A percentile compares a stretch with the other conserved stretches of the same genome.
These are phyloP conservation scores for Anseranas semipalmata DNA, from an alignment of 2,113 vertebrate species.

Conservation along the genomic window DNA sequence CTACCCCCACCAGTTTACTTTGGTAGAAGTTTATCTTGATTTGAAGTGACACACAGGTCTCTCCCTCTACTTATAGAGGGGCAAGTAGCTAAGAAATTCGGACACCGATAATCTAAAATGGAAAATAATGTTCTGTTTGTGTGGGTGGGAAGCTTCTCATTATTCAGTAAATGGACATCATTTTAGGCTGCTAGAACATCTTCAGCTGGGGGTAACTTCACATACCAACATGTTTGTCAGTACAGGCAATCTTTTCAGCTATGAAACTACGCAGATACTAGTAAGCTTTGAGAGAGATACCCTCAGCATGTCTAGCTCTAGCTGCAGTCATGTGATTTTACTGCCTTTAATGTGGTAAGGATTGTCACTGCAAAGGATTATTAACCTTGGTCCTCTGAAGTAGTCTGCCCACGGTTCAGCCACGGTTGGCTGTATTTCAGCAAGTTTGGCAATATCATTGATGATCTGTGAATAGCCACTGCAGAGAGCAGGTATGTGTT, in stretches of 20 bases:
- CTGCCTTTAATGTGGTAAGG: background rate
- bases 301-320: background rate
- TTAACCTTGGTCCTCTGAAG: background rate
- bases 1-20: background rate
- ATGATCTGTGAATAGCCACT: background rate
- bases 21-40: background rate
- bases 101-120: background rate
- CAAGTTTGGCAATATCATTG: fast-evolving
- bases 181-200: background rate
- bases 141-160: background rate
- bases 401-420: background rate
- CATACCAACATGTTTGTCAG: background rate
- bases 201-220: background rate
- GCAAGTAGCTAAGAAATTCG: background rate
- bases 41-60: background rate
- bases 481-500: background rate
- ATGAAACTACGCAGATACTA: background rate
- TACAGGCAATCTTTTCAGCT: background rate
- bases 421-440: background rate
- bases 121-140: background rate
- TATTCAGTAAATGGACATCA: background rate
- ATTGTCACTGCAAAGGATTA: background rate
- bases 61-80: background rate
- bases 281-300: background rate
- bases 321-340: background rate